These are phyloP conservation scores for Neomorphus geoffroyi DNA, from an alignment of 2,797 vertebrate genomes.

Conservation along the genomic window DNA sequence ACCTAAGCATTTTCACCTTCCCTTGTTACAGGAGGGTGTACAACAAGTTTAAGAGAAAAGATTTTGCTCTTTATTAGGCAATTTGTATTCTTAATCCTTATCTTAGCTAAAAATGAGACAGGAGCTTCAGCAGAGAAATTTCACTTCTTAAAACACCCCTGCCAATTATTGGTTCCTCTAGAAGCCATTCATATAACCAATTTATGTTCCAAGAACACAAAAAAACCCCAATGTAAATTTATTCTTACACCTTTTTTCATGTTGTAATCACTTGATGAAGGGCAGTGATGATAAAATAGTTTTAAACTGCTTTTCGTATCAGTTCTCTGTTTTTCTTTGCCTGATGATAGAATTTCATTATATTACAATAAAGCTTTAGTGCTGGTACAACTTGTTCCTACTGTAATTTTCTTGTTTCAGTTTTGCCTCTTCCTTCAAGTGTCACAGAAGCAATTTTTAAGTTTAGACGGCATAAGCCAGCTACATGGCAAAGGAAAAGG, in stretches of 20 bases:
- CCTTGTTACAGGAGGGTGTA: neutral
- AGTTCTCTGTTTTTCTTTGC: neutral
- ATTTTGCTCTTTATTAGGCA: constrained; percentile 26
- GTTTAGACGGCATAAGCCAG: neutral
- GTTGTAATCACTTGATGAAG: constrained; percentile 18
- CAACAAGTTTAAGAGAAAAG: neutral
- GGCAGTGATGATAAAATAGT: neutral
- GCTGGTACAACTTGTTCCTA: neutral
- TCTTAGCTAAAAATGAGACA: neutral
- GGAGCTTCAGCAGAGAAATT: neutral
- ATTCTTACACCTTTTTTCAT: constrained; percentile 19
- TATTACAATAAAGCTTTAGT: neutral
- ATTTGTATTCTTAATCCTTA: constrained; percentile 40
- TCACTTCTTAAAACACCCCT: neutral
- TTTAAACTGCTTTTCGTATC: constrained; percentile 15
- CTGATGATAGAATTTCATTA: constrained; percentile 19
- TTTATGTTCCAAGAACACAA: neutral
- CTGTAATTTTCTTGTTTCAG: constrained; percentile 2
- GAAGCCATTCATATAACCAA: neutral
- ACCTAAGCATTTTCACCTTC: too few relatives aligned
- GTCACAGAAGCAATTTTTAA: neutral
- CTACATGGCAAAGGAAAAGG: neutral
- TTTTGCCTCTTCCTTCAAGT: neutral
- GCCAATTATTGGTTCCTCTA: neutral
- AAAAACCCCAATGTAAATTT: constrained; percentile 1